phyloP scores from a whole-genome alignment of 2,888 invertebrate genomes.

The Catonia carolina region DNA sequence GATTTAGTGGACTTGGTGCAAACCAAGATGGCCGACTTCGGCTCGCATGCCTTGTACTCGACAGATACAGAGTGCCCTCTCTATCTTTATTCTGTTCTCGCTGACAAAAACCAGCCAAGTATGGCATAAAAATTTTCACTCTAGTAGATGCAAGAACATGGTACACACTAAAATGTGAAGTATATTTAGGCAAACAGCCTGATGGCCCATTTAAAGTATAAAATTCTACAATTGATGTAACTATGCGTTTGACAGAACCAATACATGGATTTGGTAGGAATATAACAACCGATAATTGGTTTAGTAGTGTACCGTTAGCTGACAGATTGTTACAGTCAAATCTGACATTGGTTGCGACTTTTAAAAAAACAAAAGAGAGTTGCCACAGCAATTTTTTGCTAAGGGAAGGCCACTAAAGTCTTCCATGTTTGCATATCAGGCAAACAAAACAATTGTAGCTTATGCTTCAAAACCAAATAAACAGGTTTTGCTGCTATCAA shows the following conservation, averaged over 20 bases:
- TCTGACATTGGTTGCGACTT: conserved; percentile 6
- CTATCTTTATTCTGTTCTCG: too few species aligned
- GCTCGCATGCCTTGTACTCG: too few species aligned
- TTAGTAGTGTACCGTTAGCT: conserved; percentile 5
- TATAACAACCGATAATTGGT: conserved; percentile 15
- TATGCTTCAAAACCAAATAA: not conserved
- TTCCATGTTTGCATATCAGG: conserved; percentile 13
- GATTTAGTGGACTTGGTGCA: too few species aligned
- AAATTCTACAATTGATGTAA: conserved; percentile 3
- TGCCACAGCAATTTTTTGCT: conserved; percentile 2
- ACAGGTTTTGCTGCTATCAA: not conserved
- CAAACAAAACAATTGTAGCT: not conserved
- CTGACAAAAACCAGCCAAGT: conserved; percentile 9
- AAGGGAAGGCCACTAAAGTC: conserved; percentile 3
- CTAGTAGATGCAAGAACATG: conserved; percentile 9
- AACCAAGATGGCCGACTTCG: too few species aligned
- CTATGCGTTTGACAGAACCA: not conserved
- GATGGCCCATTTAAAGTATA: conserved; percentile 3
- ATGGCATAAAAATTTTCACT: not conserved
- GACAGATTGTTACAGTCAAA: conserved; percentile 4
- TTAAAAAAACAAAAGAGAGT: conserved; percentile 5
- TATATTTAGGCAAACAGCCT: conserved; percentile 11
- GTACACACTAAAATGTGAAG: not conserved
- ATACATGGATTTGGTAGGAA: conserved; percentile 1
- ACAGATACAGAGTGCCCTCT: too few species aligned